Percentiles rank a stretch among this genome's conserved stretches.
Conservation (phyloP, 1,140 invertebrate genomes). For the Drosophila erecta region DNA sequence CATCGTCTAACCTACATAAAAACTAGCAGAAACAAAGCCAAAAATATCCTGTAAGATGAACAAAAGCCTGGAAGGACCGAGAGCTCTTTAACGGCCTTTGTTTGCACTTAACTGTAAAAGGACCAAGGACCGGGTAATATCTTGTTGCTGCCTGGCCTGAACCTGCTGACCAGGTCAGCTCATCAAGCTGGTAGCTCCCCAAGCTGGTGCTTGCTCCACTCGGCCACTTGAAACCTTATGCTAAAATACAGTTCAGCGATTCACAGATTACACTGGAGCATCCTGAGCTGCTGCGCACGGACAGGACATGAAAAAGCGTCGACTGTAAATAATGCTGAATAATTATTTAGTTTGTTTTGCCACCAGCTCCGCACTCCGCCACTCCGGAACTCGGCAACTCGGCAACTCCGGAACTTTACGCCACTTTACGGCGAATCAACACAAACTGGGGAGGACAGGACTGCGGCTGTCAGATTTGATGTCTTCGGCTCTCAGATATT, state of each 20-base stretch:
- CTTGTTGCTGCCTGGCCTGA: conserved; percentile 40
- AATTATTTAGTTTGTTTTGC: conserved; percentile 74
- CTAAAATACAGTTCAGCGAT: conserved; percentile 79
- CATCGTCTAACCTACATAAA: conserved; percentile 49
- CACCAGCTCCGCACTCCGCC: background rate
- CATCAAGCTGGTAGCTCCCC: conserved; percentile 29
- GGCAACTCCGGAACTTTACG: conserved; percentile 8
- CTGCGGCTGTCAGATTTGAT: conserved; percentile 37
- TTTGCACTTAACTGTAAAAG: conserved; percentile 58
- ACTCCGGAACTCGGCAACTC: no score
- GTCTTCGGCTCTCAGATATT: conserved; percentile 23
- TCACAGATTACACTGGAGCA: conserved; percentile 61
- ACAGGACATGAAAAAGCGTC: conserved; percentile 54
- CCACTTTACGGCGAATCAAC: conserved; percentile 64
- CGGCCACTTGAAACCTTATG: conserved; percentile 74
- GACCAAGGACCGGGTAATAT: conserved; percentile 42
- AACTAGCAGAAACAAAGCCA: conserved; percentile 23
- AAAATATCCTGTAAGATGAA: conserved; percentile 56
- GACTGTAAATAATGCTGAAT: conserved; percentile 81
- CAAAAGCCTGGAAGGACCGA: conserved; percentile 47
- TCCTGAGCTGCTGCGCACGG: background rate
- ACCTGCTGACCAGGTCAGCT: conserved; percentile 57
- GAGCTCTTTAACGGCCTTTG: conserved; percentile 62
- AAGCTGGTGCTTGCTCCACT: background rate
- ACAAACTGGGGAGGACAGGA: conserved; percentile 28